These are phyloP conservation scores for Achroia grisella DNA, from an alignment of 1,140 invertebrate species.

Conservation along the genomic window DNA sequence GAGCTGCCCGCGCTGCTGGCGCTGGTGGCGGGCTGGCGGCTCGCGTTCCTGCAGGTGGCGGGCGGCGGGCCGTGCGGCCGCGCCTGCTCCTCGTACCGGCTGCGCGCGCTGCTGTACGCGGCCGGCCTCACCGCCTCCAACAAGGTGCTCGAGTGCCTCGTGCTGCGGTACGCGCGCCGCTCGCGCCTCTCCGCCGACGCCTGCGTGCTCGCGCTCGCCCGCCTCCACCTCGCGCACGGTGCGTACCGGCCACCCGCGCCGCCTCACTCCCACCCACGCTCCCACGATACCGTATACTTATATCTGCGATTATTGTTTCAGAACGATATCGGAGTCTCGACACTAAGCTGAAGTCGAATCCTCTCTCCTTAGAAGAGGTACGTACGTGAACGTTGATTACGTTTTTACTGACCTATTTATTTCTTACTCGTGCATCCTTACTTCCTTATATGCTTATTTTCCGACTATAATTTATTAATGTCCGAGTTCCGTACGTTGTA, in stretches of 20 bases:
- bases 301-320: constrained; percentile 53
- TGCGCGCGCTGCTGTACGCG: constrained; percentile 79
- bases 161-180: constrained; percentile 80
- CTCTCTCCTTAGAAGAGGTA: constrained; percentile 83
- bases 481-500: neutral
- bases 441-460: no score
- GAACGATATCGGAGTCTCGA: constrained; percentile 82
- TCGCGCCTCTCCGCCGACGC: constrained; percentile 76
- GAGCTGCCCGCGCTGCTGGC: constrained; percentile 17
- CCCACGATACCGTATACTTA: no score
- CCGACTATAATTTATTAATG: no score
- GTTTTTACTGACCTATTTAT: no score
- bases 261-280: neutral
- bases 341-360: constrained; percentile 83
- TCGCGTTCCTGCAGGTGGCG: constrained; percentile 37
- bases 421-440: no score
- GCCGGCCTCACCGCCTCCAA: constrained; percentile 81
- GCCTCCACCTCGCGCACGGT: constrained; percentile 85
- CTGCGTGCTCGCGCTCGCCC: constrained; percentile 80
- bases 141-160: constrained; percentile 83
- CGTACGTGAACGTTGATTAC: constrained; percentile 17
- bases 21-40: constrained; percentile 21
- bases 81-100: constrained; percentile 76
- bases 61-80: constrained; percentile 32
- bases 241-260: constrained; percentile 25